These are phyloP conservation scores for Bothrops jararaca DNA, from an alignment of 2,113 vertebrate species.

Conservation along the genomic window DNA sequence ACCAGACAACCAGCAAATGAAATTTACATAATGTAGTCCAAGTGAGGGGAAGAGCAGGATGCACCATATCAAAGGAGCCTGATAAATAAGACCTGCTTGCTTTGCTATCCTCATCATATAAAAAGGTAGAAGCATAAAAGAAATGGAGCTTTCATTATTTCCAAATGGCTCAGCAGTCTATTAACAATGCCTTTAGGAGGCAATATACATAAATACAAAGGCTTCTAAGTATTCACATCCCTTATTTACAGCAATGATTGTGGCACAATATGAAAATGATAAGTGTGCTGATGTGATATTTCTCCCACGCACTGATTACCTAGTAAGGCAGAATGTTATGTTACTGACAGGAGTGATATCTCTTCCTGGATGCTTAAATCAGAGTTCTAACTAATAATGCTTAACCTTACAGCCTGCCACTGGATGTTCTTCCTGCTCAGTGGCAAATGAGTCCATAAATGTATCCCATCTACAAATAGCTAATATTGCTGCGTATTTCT, in stretches of 20 bases:
- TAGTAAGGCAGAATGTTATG: conserved; percentile 22
- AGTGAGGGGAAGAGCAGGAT: neutral
- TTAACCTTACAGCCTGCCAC: conserved; percentile 15
- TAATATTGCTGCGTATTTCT: conserved; percentile 46
- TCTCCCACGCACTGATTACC: conserved; percentile 5
- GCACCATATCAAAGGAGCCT: neutral
- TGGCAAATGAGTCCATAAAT: conserved; percentile 16
- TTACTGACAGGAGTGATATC: conserved; percentile 10
- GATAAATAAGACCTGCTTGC: neutral
- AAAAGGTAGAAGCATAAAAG: neutral
- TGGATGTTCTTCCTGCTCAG: conserved; percentile 21
- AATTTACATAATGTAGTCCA: neutral
- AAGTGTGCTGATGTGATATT: neutral
- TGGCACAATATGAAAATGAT: neutral
- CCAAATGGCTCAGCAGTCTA: neutral
- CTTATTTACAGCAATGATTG: neutral
- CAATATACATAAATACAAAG: neutral
- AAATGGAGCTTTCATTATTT: neutral
- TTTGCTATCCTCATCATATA: neutral
- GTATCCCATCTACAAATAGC: conserved; percentile 38
- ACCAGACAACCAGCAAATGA: neutral
- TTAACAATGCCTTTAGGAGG: conserved; percentile 8
- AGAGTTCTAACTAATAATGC: conserved; percentile 33
- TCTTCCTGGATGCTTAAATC: conserved; percentile 19
- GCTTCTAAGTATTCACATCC: neutral